phyloP scores from a whole-genome alignment of 2,797 vertebrate genomes.

The Anguilla megastoma region DNA sequence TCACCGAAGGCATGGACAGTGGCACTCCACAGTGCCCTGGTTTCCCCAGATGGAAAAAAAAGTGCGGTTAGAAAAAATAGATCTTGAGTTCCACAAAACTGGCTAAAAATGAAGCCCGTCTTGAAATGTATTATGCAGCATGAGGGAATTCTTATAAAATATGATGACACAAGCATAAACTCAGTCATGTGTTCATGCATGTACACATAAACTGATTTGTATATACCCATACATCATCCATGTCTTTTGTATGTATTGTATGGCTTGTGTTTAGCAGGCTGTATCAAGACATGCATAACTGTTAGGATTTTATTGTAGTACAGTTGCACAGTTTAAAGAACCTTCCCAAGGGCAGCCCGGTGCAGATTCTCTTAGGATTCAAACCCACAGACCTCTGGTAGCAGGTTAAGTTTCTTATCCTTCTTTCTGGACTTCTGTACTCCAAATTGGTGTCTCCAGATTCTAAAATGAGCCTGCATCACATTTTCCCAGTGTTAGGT shows the following conservation, averaged over 20 bases:
- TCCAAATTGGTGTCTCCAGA: background rate
- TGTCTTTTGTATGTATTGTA: background rate
- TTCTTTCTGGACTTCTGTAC: background rate
- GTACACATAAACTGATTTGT: background rate
- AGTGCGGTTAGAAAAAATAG: slow-evolving; percentile 56
- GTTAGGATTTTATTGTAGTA: background rate
- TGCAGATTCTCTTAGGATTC: background rate
- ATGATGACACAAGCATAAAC: background rate
- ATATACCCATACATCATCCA: background rate
- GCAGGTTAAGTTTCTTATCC: background rate
- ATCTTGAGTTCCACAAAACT: slow-evolving; percentile 56
- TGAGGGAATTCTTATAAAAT: background rate
- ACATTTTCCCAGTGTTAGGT: background rate
- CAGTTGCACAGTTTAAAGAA: background rate
- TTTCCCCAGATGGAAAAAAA: slow-evolving; percentile 68
- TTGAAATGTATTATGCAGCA: background rate
- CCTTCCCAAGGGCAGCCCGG: background rate
- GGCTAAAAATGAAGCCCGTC: background rate
- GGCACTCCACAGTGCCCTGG: slow-evolving; percentile 57
- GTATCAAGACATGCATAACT: background rate
- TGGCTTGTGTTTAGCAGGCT: background rate
- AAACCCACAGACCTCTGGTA: background rate
- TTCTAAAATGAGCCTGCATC: background rate
- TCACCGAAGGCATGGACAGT: background rate
- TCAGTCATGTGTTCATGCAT: background rate